phyloP scores from a whole-genome alignment of 2,113 vertebrate genomes.

The Pogonocichla stellata region DNA sequence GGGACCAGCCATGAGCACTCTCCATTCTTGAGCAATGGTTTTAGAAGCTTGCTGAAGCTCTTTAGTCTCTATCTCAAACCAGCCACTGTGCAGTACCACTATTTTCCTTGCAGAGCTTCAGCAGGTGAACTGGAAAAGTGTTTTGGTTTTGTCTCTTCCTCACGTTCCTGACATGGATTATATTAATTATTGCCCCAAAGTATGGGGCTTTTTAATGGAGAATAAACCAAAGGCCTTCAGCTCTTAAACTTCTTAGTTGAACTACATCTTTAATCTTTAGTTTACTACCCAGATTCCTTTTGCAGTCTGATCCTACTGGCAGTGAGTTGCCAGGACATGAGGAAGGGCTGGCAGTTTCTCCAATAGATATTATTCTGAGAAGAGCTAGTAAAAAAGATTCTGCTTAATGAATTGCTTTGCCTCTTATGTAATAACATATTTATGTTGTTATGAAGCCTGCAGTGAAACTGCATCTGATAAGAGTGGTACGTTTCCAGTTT shows the following conservation, averaged over 20 bases:
- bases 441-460: background rate
- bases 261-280: background rate
- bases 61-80: background rate
- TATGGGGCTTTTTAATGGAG: background rate
- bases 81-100: background rate
- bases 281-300: background rate
- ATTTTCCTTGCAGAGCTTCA: background rate
- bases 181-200: background rate
- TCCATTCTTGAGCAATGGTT: background rate
- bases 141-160: background rate
- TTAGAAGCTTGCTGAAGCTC: background rate
- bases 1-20: background rate
- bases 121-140: background rate
- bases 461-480: background rate
- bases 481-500: constrained; percentile 31
- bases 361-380: background rate
- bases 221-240: background rate
- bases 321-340: background rate
- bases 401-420: constrained; percentile 15
- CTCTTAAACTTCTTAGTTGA: background rate
- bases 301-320: background rate
- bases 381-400: background rate
- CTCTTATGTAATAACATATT: background rate
- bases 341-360: background rate
- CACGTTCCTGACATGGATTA: background rate